Base-by-base conservation (phyloP, 1,140 invertebrate genomes). In the Daktulosphaira vitifoliae region DNA sequence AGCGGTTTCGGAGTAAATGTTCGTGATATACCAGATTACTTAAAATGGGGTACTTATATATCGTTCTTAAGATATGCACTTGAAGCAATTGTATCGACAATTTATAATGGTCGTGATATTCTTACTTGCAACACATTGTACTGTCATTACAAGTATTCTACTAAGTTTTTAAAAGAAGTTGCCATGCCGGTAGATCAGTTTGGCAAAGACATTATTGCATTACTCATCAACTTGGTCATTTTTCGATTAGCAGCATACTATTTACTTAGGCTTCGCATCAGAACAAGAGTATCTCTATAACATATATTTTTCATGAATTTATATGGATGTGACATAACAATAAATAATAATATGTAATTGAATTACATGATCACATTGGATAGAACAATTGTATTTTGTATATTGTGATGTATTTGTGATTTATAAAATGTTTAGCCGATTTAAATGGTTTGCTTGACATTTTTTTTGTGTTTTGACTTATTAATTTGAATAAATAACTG, bases 11-110 rank as follows among this genome's bases (percentile, higher is more conserved):
- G 88, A 1, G 87, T 90, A 1, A 83, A 84, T 0, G 73, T 90
- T 6, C 74, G 80, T 0, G 88, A 90, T 74, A 75, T 90, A 71
- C 92, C 92, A 0, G 68, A 71, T 0, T 92, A 92, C 72, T 75
- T 96, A 0, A 82, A 86, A 70, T 94, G 90, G 89, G 86, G 92
- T 0, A 90, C 85, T 25, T 88, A 93, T 70, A 76, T 92, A 46
- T 92, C 89, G 16, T 95, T 92, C 72, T 76, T 94, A 22, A 79
- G 90, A 70, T 96, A 92, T 71, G 88, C 87, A 4, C 79, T 94
- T n/a, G 91, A 96, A 77, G 88, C 90, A 50, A 77, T 76, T 42
- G 82, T 90, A 15, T 79, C 81, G n/a, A 83, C 89, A 3, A 87
- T 95, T 53, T 96, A 93, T 71, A 89, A 90, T 38, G 76, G 88